Evolutionary conservation across 2,888 invertebrate genomes (phyloP), one percentile per base, ranked within the genome.

Genomic region (Drosophila hamatofila): DNA sequence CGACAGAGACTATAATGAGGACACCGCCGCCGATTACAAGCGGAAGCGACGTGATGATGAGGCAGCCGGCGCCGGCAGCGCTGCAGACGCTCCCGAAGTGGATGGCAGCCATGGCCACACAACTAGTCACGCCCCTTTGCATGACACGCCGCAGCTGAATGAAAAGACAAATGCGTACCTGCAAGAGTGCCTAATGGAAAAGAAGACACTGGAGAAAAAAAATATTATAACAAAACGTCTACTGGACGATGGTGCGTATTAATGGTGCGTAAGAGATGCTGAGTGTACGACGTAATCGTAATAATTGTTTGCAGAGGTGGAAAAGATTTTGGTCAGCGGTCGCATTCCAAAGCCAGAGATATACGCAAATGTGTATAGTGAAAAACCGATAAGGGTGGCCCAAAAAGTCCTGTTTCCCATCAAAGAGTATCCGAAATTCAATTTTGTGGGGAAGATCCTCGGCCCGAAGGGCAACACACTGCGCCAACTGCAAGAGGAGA

Each of bases 381-480:
- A 92, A 55, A 92, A 92, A 56, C 93, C 92, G 4, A 92, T 92
- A 60, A 86, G 92, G 39, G 92, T 92, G 25, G 90, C 92, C 14
- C 92, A 92, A 58, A 92, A 92, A 69, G 93, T 92, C 0, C 81
- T 92, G 2, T 92, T 92, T 27, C 92, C 92, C 2, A 92, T 92
- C 37, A 91, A 92, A 25, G 92, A 92, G 67, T 92, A 92, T 75
- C 92, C 92, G 33, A 92, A 92, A 65, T 98, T 98, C 92, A 98
- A 98, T 93, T 98, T 98, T 94, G 98, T 98, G 72, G 98, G 98
- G 3, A 98, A 98, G 93, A 95, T 98, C 76, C 94, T 98, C 83
- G 98, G 98, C 0, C 98, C 98, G 12, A 98, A 98, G 93, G 98
- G 98, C 39, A 97, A 97, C 93, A 97, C 98, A 0, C 92, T 98